Evolutionary conservation across 2,797 vertebrate species (phyloP), one percentile per base, ranked within the genome.

Genomic region (Sphenopsis melanotis): DNA sequence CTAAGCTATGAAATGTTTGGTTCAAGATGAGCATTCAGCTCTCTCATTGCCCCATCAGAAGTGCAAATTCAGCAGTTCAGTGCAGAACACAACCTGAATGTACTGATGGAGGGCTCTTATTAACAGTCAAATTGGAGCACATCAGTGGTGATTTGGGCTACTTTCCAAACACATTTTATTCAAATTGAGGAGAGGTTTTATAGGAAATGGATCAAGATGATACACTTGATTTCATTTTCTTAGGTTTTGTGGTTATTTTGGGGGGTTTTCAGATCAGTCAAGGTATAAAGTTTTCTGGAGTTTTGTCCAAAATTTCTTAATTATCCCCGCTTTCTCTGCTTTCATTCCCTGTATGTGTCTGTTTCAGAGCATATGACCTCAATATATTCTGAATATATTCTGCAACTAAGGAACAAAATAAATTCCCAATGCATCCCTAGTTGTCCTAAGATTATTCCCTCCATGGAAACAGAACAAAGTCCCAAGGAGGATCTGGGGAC

Each of bases 281-380:
- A 37, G 2, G 3, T n/a, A 8, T 2, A 36, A 2, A 4, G 1
- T 55, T 59, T 32, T 44, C 32, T 1, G 0, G 1, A 8, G 3
- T 68, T 70, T 47, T 44, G 29, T 59, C 50, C 32, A 13, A 66
- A 59, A 47, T 63, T 49, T 68, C 9, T 24, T 16, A 23, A 2
- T 71, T 66, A 36, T 56, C 12, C 3, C 3, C 36, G 34, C 3
- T 66, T 77, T 39, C 41, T 55, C 15, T 60, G 15, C 12, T 68
- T 93, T 79, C 32, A 30, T 75, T 75, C 6, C 11, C 20, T 41
- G 14, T 10, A 20, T 59, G 22, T 11, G 9, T 32, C 20, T 49
- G 10, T 79, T 71, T 89, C 63, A 72, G 46, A 68, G 3, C 16
- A 64, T 2, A 39, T 19, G 4, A 56, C 12, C 34, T 60, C 53